Evolutionary conservation across 2,797 vertebrate genomes (phyloP), one percentile per base, ranked within the genome.

Genomic region (Dermochelys coriacea): DNA sequence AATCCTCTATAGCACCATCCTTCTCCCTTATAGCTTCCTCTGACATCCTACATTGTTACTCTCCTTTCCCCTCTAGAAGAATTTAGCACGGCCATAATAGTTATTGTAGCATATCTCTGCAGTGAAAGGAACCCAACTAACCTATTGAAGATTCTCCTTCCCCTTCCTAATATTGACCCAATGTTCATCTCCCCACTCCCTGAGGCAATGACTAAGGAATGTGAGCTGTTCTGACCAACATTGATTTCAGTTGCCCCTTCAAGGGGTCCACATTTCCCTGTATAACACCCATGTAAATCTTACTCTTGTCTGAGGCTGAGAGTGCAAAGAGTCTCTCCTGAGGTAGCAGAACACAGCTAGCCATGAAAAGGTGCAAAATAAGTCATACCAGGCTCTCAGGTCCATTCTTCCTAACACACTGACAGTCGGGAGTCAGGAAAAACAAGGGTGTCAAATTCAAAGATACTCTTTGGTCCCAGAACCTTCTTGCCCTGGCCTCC

Each of bases 391-490:
- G 34, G 64, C 31, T 61, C 59, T 31, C 59, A 61, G 59, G 59
- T 31, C 59, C 59, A 61, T 61, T 61, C 59, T 61, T 34, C 31
- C 31, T 61, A 16, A 61, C 31, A 61, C 29, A 61, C 31, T 61
- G 59, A 61, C 11, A 16, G 31, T 61, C 3, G 7, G 59, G 59
- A 18, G 15, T 61, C 15, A 16, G 31, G 59, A 61, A 25, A 34
- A 61, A 31, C 59, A 61, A 61, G 8, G 34, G 7, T 10, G 18
- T 37, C 64, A 68, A n/a, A 68, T 68, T 37, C n/a, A 74, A 34
- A 23, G 75, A 94, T 71, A 87, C 31, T 80, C 8, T 1, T 19
- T 51, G n/a, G 71, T 47, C 88, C 90, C 84, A 90, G 51, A 81
- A 49, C 5, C 12, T 55, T 16, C 85, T 78, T 93, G 55, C 71